A percentile compares a stretch with the other conserved stretches of the same genome.
phyloP scores from a whole-genome alignment of 2,113 vertebrate species.

The Labrus mixtus region DNA sequence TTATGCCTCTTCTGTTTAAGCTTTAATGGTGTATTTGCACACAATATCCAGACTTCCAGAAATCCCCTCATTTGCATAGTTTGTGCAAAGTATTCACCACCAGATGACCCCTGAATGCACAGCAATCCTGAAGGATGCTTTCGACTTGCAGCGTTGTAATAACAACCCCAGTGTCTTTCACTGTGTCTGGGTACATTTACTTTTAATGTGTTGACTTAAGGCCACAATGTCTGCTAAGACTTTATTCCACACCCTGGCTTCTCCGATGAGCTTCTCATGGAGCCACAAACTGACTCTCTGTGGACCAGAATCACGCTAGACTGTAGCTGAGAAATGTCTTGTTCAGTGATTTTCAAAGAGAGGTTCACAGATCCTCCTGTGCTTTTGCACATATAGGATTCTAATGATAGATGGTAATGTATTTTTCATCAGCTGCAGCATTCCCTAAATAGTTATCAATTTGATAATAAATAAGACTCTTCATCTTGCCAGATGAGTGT shows the following conservation, averaged over 20 bases:
- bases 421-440: neutral
- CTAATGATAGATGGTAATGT: neutral
- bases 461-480: neutral
- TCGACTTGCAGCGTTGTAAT: slow-evolving; percentile 41
- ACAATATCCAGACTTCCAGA: slow-evolving; percentile 56
- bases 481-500: too few species aligned
- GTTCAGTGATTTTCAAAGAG: slow-evolving; percentile 16
- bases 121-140: slow-evolving; percentile 38
- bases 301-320: slow-evolving; percentile 30
- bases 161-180: slow-evolving; percentile 51
- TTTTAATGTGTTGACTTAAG: slow-evolving; percentile 81
- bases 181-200: slow-evolving; percentile 67
- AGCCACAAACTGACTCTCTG: slow-evolving; percentile 45
- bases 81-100: slow-evolving; percentile 42
- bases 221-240: slow-evolving; percentile 71
- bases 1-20: slow-evolving; percentile 37
- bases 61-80: slow-evolving; percentile 68
- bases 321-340: slow-evolving; percentile 19
- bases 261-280: slow-evolving; percentile 52
- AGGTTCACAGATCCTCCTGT: neutral
- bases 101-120: slow-evolving; percentile 37
- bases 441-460: neutral
- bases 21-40: slow-evolving; percentile 38
- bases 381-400: neutral
- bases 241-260: slow-evolving; percentile 61